Evolutionary conservation across 37 sponge, comb jelly and placozoan genomes (phyloP).

Genomic region (Chondrosia reniformis): DNA sequence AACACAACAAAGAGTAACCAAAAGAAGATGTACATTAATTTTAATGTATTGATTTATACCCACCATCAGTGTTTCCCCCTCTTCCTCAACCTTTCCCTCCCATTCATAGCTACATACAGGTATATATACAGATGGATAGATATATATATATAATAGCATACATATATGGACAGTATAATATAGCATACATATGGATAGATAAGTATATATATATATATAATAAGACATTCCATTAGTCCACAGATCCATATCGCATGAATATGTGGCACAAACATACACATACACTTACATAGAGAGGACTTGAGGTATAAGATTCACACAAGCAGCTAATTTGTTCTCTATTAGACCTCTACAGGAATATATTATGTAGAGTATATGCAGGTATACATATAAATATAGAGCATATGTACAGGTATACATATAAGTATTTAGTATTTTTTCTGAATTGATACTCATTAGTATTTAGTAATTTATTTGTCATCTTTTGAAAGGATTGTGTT

Average conservation of each 20-base stretch:
- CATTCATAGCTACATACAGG: background rate
- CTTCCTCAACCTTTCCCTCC: background rate
- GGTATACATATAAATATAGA: background rate
- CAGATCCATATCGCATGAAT: background rate
- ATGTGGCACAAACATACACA: background rate
- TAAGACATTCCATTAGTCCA: background rate
- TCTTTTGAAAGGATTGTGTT: too few species aligned
- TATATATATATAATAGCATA: background rate
- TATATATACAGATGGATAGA: too few species aligned
- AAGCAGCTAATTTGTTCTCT: background rate
- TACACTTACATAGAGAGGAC: conserved; percentile 2
- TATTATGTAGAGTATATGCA: background rate
- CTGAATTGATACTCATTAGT: too few species aligned
- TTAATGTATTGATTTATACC: too few species aligned
- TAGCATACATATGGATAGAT: background rate
- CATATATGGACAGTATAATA: background rate
- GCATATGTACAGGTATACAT: background rate
- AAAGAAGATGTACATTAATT: too few species aligned
- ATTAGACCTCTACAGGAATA: background rate
- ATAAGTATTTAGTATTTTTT: background rate
- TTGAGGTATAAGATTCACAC: conserved; percentile 17
- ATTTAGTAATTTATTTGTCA: too few species aligned
- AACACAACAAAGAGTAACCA: too few species aligned
- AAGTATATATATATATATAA: background rate
- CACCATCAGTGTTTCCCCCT: background rate